Base-by-base conservation (phyloP, 1,140 invertebrate genomes). In the Carcinoscorpius rotundicauda region DNA sequence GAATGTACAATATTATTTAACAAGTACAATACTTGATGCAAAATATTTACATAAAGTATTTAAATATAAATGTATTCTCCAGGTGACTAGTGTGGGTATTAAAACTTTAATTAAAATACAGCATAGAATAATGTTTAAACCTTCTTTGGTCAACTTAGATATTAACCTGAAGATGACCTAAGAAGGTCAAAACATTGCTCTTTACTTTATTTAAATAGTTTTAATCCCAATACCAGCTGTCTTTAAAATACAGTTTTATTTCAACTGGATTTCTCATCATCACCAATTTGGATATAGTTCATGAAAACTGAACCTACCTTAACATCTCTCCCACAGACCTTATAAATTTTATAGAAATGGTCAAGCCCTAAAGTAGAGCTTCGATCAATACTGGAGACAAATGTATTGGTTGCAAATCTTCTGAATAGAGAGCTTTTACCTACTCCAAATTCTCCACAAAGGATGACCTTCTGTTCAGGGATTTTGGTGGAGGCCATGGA, bases 361-460 rank as follows among this genome's bases (percentile, higher is more conserved):
- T 97, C 93, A 68, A 96, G 80, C 48, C 92, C 93, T 67, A 96
- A 78, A 4, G 93, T 95, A 0, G 91, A 92, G 74, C 89, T 86
- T 74, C 91, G 82, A 73, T 90, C 88, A 11, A 83, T 85, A 8
- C 74, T 71, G 52, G 85, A 83, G 52, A 90, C 79, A 78, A 93
- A 95, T 11, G 87, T 87, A 77, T 96, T 87, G 71, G 87, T 92
- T 51, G 90, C 85, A 76, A 93, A 96, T 68, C 93, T 80, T 64
- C 93, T 82, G 77, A 97, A 97, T 71, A 95, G 78, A 53, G 92
- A 95, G 74, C 87, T 92, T 79, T 97, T 97, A 50, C 93, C 93
- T 5, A 95, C 93, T 60, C 92, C 92, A 80, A 91, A 97, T 81
- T 97, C 93, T 50, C 93, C 93, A 77, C 90, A 93, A 55, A 97